Conservation (phyloP, 53 echinoderm and acorn worm species). For the Patiria pectinifera region DNA sequence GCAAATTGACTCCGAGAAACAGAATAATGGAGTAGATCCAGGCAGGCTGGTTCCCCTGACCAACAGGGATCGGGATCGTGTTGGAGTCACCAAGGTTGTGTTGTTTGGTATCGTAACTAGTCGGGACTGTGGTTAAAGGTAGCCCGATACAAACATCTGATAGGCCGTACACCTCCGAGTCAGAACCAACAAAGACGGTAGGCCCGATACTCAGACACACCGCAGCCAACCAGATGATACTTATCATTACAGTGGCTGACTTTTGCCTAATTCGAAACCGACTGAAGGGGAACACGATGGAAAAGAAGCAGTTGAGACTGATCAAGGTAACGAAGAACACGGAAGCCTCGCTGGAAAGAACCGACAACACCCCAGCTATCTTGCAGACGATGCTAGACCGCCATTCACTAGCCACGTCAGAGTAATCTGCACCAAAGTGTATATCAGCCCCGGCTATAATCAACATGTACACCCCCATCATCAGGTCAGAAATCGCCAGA, state of each 20-base stretch:
- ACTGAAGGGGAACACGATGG: constrained; percentile 71
- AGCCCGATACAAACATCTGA: constrained; percentile 51
- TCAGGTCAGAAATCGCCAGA: constrained; percentile 55
- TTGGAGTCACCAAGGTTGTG: not conserved
- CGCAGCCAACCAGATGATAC: constrained; percentile 23
- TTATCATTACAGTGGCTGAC: constrained; percentile 14
- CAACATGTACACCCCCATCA: constrained; percentile 71
- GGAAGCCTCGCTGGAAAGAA: constrained; percentile 67
- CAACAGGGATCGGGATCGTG: constrained; percentile 11
- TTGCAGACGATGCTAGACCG: constrained; percentile 55
- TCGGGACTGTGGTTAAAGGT: constrained; percentile 31
- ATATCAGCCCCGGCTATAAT: constrained; percentile 60
- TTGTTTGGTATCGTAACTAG: not conserved
- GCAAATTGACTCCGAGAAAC: constrained; percentile 65
- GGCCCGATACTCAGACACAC: constrained; percentile 27
- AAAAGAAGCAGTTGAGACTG: constrained; percentile 58
- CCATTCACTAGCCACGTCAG: constrained; percentile 39
- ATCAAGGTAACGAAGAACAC: constrained; percentile 66
- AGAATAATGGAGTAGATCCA: constrained; percentile 68
- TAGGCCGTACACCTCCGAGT: constrained; percentile 40
- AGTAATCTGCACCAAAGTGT: constrained; percentile 52
- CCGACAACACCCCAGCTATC: constrained; percentile 54
- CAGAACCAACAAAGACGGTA: constrained; percentile 5
- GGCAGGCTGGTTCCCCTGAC: constrained; percentile 6
- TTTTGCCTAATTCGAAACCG: not conserved